phyloP scores from a whole-genome alignment of 2,113 vertebrate species.

The Cyphomyrus discorhynchus region DNA sequence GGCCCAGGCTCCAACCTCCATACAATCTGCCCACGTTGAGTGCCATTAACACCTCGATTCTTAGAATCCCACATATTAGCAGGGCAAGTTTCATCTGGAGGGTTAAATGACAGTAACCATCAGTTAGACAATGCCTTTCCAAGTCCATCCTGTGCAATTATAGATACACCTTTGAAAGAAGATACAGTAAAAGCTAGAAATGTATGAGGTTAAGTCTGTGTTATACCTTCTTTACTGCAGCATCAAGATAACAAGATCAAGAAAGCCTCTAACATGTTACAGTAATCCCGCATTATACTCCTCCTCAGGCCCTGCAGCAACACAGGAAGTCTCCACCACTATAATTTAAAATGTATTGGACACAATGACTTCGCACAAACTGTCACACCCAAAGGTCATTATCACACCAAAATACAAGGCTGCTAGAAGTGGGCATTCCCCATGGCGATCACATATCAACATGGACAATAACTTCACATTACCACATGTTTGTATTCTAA shows the following conservation, averaged over 20 bases:
- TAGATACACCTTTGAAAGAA: neutral
- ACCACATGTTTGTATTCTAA: neutral
- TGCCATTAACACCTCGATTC: conserved; percentile 93
- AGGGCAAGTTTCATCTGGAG: conserved; percentile 88
- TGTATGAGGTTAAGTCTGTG: neutral
- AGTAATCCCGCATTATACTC: neutral
- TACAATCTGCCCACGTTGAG: conserved; percentile 91
- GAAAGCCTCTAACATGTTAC: neutral
- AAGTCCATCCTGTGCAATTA: neutral
- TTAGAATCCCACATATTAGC: conserved; percentile 99
- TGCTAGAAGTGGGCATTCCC: neutral
- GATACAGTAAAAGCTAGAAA: neutral
- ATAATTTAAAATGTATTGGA: neutral
- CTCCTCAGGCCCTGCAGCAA: neutral
- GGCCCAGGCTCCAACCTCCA: conserved; percentile 94
- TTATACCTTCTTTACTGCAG: neutral
- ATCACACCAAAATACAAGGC: neutral
- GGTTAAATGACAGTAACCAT: neutral
- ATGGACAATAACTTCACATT: neutral
- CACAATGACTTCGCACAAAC: neutral
- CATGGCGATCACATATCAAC: neutral
- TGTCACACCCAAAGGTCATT: neutral
- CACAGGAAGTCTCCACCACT: neutral
- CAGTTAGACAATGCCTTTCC: neutral
- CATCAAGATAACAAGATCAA: neutral